Evolutionary conservation across 2,797 vertebrate species (phyloP), one percentile per base, ranked within the genome.

Genomic region (Carduelis carduelis): DNA sequence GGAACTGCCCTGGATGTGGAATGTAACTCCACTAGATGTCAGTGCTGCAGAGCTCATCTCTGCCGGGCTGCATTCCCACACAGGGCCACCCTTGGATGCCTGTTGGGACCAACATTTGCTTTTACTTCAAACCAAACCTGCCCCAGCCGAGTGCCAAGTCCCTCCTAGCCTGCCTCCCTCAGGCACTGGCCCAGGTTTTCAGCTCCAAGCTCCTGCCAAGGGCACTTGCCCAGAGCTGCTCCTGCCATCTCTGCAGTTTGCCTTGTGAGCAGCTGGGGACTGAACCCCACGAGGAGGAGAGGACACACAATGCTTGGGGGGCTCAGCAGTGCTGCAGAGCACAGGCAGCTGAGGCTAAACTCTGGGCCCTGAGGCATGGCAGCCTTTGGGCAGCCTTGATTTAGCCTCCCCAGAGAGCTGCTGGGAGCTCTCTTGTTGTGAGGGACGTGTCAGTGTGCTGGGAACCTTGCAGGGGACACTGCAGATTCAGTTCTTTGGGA

Each of bases 21-120:
- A 3, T 32, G 22, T 39, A 76, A 46, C 21, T 37, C 97, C 98
- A 96, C 97, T 96, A 98, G 98, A 83, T 97, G 98, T 97, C 97
- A 98, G 94, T 96, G 94, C 59, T 5, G 63, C 85, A 91, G 44
- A 81, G 61, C 71, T 72, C 55, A 87, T 85, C 41, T 52, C 79
- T 56, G 37, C 34, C 12, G 28, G 47, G 28, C 52, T 70, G 56
- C 30, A 80, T 22, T 28, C 71, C 41, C 60, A 69, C 8, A 50
- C 35, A 66, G 44, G 26, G n/a, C 23, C 50, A 69, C 1, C 37
- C 37, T 15, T n/a, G n/a, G 52, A 60, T 66, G 37, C 24, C 44
- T 32, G 5, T 15, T 30, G 37, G 68, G 53, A 66, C 26, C 59
- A 91, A n/a, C 37, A 80, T 5, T 52, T 57, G 41, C 37, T 83